A percentile compares a stretch with the other conserved stretches of the same genome.
phyloP scores from a whole-genome alignment of 2,113 vertebrate species.

The Talpa occidentalis region DNA sequence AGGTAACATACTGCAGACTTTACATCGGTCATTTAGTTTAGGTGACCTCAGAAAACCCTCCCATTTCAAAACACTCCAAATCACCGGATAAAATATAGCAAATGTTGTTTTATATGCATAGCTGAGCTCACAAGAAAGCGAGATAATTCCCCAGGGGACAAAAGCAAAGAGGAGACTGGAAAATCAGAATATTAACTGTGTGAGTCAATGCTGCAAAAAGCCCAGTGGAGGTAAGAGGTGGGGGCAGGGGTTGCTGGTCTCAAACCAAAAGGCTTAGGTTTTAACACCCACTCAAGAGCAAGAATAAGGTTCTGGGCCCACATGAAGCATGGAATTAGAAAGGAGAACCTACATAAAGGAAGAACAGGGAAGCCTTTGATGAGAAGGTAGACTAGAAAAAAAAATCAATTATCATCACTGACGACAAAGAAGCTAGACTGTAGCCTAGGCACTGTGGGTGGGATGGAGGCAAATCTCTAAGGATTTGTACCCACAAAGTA shows the following conservation, averaged over 20 bases:
- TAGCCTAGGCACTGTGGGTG: neutral
- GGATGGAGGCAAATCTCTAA: neutral
- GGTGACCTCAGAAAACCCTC: constrained; percentile 70
- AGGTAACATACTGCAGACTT: constrained; percentile 19
- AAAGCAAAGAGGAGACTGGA: constrained; percentile 76
- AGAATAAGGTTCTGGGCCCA: constrained; percentile 10
- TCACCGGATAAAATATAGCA: constrained; percentile 71
- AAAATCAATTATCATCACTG: neutral
- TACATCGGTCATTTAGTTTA: constrained; percentile 49
- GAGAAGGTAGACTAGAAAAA: constrained; percentile 32
- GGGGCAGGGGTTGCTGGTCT: constrained; percentile 37
- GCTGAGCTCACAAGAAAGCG: constrained; percentile 74
- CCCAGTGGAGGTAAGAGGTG: constrained; percentile 27
- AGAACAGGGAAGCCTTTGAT: constrained; percentile 20
- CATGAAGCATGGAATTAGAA: constrained; percentile 8
- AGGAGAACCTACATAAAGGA: constrained; percentile 50
- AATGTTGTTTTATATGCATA: constrained; percentile 74
- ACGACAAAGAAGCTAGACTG: constrained; percentile 30
- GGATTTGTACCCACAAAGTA: neutral
- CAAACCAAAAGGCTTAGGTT: constrained; percentile 33
- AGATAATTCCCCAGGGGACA: constrained; percentile 71
- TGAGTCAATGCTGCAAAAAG: constrained; percentile 61
- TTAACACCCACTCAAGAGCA: constrained; percentile 29
- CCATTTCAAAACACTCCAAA: constrained; percentile 51
- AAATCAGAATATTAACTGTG: constrained; percentile 76